Evolutionary conservation across 2,113 vertebrate genomes (phyloP), one percentile per base, ranked within the genome.

Genomic region (Erpornis zantholeuca): DNA sequence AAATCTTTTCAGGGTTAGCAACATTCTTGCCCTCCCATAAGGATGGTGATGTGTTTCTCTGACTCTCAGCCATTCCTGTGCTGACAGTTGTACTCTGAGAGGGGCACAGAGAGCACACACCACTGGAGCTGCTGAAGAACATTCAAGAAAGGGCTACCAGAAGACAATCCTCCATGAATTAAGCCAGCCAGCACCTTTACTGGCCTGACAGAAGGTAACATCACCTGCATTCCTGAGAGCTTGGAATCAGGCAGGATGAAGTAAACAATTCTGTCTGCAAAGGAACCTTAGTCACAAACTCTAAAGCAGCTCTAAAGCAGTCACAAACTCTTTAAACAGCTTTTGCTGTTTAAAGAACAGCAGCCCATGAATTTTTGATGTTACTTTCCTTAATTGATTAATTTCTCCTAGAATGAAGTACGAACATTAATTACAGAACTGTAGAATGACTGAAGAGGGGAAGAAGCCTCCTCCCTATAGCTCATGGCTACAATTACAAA

Each of bases 381-480:
- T 84, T 87, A 89, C 40, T 89, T 87, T 82, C 56, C 65, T 87
- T 94, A 97, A 97, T 79, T 82, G 81, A 95, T 94, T 95, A 31
- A 35, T 88, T 95, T 88, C 72, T 77, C 56, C 66, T 92, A 76
- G 81, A 95, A 96, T 68, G 72, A 89, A 47, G 60, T 60, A 89
- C 77, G 65, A 92, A 91, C 88, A 69, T 92, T 96, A 96, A 96
- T 96, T 96, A 90, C 13, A 18, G 78, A 70, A 54, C 53, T 35
- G 12, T 2, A 60, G 60, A 96, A 96, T 86, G 90, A 94, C 76
- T 94, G 75, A 86, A 77, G 40, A 53, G 71, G 64, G 65, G 57
- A 94, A 88, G 90, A 93, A 96, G 31, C 66, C 75, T 95, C 60
- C 80, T 77, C 17, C 16, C 60, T 65, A 25, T 36, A 92, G 64